Conservation (phyloP, 2,888 invertebrate genomes). For the Beris chalybata region DNA sequence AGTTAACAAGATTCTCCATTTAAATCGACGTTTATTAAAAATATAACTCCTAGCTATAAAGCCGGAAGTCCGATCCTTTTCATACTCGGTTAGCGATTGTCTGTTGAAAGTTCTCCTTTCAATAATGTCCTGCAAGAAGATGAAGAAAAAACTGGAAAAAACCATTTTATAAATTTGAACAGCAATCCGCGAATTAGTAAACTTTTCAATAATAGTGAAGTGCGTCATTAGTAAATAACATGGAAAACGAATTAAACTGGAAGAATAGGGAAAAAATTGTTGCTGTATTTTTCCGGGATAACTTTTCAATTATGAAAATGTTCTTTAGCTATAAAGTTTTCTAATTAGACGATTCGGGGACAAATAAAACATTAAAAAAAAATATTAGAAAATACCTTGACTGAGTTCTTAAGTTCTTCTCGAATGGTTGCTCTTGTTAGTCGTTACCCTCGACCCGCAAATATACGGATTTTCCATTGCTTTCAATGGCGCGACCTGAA, state of each 20-base stretch:
- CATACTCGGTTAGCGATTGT: too few species aligned
- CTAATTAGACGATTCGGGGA: conserved; percentile 29
- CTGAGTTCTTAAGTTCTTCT: conserved; percentile 12
- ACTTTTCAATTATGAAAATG: conserved; percentile 36
- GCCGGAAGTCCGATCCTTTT: too few species aligned
- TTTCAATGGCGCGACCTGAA: neutral
- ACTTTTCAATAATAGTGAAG: too few species aligned
- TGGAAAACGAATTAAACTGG: conserved; percentile 5
- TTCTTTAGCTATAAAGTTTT: conserved; percentile 8
- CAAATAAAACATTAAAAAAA: conserved; percentile 19
- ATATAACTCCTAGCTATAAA: too few species aligned
- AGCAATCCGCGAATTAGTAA: too few species aligned
- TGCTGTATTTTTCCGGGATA: neutral
- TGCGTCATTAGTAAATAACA: neutral
- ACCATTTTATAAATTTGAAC: too few species aligned
- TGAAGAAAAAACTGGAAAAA: too few species aligned
- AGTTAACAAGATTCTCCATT: conserved; percentile 38
- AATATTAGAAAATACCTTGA: conserved; percentile 16
- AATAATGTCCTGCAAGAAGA: too few species aligned
- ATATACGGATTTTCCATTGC: neutral
- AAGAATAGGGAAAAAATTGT: conserved; percentile 1
- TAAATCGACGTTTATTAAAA: too few species aligned
- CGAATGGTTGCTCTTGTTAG: conserved; percentile 1
- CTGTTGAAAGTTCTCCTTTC: too few species aligned
- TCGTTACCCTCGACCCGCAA: neutral